Conservation (phyloP, 1,140 invertebrate species). For the Danaus melanippus region DNA sequence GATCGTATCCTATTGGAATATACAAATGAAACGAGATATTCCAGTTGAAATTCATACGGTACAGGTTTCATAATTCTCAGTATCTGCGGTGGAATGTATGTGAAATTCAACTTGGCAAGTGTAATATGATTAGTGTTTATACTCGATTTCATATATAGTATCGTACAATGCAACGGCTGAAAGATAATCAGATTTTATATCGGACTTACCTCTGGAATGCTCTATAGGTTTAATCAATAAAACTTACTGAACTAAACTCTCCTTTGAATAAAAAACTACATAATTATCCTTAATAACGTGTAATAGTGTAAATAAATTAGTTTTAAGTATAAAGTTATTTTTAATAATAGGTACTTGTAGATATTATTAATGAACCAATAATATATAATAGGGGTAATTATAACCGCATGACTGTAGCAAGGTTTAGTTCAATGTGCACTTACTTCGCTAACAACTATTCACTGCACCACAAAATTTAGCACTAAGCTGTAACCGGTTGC, state of each 20-base stretch:
- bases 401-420: not conserved
- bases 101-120: constrained; percentile 3
- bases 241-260: no score
- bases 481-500: constrained; percentile 22
- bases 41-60: constrained; percentile 6
- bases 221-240: no score
- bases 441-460: constrained; percentile 10
- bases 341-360: not conserved
- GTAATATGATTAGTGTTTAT: constrained; percentile 6
- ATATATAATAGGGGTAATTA: not conserved
- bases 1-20: no score
- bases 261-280: no score
- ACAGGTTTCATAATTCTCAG: constrained; percentile 12
- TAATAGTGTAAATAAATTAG: no score
- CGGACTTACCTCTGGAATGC: no score
- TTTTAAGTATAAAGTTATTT: not conserved
- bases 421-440: not conserved
- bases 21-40: constrained; percentile 16
- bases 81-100: constrained; percentile 2
- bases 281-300: no score
- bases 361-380: not conserved
- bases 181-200: no score
- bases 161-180: no score
- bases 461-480: constrained; percentile 14
- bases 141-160: no score